Evolutionary conservation across 1,140 invertebrate species (phyloP).

Genomic region (Propsilocerus akamusi): DNA sequence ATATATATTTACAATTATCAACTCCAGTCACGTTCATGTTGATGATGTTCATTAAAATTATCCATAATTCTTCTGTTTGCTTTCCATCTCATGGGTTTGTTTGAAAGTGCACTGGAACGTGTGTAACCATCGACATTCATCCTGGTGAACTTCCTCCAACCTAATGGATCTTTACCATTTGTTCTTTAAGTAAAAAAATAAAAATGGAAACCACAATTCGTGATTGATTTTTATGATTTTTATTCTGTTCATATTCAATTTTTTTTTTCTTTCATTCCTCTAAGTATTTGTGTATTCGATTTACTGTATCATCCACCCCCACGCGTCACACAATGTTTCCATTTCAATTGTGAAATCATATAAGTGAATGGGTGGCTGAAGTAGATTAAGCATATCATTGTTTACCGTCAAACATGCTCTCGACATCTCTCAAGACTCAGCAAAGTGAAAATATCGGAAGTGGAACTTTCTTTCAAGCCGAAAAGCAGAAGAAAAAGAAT

Average conservation of each 20-base stretch:
- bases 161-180: neutral
- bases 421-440: neutral
- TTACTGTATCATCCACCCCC: neutral
- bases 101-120: neutral
- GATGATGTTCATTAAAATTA: conserved; percentile 4
- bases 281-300: neutral
- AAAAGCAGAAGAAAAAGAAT: neutral
- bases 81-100: too few relatives aligned
- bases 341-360: neutral
- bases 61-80: conserved; percentile 3
- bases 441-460: neutral
- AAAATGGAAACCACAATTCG: neutral
- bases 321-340: neutral
- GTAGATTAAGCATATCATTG: conserved; percentile 1
- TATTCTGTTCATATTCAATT: neutral
- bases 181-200: too few relatives aligned
- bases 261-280: neutral
- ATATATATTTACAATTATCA: neutral
- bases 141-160: too few relatives aligned
- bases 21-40: neutral
- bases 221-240: conserved; percentile 3
- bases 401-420: neutral
- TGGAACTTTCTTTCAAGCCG: too few relatives aligned
- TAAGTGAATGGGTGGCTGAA: neutral
- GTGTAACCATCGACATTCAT: neutral